Base-by-base conservation (phyloP, 2,888 invertebrate species). In the Rambutsinella grinnellia region DNA sequence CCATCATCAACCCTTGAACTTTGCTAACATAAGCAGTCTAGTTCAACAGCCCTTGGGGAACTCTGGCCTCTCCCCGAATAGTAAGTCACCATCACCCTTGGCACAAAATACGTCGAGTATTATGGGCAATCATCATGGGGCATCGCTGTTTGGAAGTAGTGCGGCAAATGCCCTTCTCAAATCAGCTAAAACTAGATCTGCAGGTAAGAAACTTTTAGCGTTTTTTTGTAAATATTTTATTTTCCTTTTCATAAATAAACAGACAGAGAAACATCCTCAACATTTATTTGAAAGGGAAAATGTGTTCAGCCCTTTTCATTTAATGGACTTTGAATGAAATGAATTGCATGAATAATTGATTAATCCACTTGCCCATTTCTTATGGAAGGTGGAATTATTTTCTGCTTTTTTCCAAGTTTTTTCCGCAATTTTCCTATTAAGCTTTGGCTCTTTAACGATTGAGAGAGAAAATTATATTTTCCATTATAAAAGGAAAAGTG, bases 1-100 rank as follows among this genome's bases (percentile, higher is more conserved):
- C 54, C 57, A 72, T n/a, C 80, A 71, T 74, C 79, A 76, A 77
- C 83, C 79, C 36, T 68, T 81, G 13, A 80, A 80, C 68, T 83
- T 80, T 74, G 79, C 80, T 24, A 79, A 81, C 58, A 81, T 82
- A 51, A 81, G 76, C 65, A 83, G 81, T 69, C 77, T 83, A 66
- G 79, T 81, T 27, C 82, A 81, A 65, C 80, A 81, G 57, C 79
- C 78, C 36, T 75, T 76, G 68, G 79, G 79, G 46, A 78, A 79
- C 36, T 81, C 83, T 0, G 79, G 79, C 24, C 61, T 78, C 60
- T 75, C 80, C 26, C 82, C 81, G 24, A 74, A 70, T 62, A 71
- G 54, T 13, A 61, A 75, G 66, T 66, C 79, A 66, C 71, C 70
- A 6, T 58, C 78, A 26, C 66, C 67, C 13, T 24, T 36, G 27